Conservation (phyloP, 2,113 vertebrate species). For the Ptilonorhynchus violaceus region DNA sequence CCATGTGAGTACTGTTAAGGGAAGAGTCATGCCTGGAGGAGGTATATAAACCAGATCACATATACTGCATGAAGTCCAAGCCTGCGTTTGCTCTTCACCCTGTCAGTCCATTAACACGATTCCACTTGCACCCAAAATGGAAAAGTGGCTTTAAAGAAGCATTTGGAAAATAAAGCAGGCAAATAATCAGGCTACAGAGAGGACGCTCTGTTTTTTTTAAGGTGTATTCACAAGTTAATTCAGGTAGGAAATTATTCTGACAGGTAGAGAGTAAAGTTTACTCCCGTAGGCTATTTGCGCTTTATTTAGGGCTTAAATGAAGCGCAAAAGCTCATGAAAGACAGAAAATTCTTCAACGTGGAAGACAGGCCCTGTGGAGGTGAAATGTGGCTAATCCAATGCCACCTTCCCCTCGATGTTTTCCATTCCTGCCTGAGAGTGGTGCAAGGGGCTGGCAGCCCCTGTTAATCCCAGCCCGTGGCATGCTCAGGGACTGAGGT, state of each 20-base stretch:
- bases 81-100: neutral
- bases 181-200: neutral
- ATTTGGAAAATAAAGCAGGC: neutral
- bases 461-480: accelerated
- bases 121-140: neutral
- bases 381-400: neutral
- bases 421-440: neutral
- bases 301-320: constrained; percentile 63
- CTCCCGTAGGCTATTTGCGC: constrained; percentile 6
- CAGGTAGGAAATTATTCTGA: constrained; percentile 60
- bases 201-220: neutral
- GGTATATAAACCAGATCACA: neutral
- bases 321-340: constrained; percentile 36
- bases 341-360: neutral
- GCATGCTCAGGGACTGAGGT: accelerated
- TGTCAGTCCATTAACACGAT: neutral
- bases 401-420: neutral
- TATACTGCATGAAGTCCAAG: neutral
- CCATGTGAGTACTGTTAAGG: neutral
- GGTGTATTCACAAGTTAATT: constrained; percentile 57
- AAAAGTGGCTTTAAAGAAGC: neutral
- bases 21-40: neutral
- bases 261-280: constrained; percentile 48
- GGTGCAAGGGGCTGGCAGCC: neutral
- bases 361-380: neutral